Evolutionary conservation across 2,113 vertebrate genomes (phyloP).

Genomic region (Condylura cristata): DNA sequence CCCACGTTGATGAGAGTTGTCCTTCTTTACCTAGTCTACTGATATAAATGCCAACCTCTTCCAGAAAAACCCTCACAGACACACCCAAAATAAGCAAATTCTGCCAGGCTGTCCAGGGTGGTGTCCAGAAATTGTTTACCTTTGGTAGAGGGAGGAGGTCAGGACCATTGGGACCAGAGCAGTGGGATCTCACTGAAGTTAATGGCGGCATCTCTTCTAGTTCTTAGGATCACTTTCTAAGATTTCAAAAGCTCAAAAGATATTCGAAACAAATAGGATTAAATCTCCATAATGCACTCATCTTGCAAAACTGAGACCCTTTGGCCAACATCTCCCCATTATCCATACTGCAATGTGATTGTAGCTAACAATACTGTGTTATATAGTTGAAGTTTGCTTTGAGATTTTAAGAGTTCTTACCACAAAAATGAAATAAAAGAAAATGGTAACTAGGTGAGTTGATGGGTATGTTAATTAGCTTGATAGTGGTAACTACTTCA

Average conservation of each 20-base stretch:
- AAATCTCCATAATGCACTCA: background rate
- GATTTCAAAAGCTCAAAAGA: background rate
- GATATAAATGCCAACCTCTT: background rate
- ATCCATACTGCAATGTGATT: background rate
- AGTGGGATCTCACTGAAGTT: background rate
- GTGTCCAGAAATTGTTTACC: background rate
- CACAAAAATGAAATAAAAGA: background rate
- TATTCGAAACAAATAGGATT: background rate
- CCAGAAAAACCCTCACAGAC: background rate
- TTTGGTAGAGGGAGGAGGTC: background rate
- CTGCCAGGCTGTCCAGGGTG: background rate
- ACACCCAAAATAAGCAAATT: background rate
- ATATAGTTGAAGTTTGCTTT: background rate
- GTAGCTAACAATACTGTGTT: background rate
- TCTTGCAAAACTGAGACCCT: background rate
- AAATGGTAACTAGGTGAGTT: background rate
- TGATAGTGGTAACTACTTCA: background rate
- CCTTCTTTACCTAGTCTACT: background rate
- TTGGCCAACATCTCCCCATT: background rate
- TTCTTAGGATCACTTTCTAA: background rate
- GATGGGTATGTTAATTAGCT: background rate
- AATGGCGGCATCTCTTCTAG: background rate
- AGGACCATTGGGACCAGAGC: background rate
- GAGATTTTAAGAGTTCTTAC: background rate
- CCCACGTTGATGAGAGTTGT: background rate